phyloP scores from a whole-genome alignment of 2,888 invertebrate species.

The Eupeodes latifasciatus region DNA sequence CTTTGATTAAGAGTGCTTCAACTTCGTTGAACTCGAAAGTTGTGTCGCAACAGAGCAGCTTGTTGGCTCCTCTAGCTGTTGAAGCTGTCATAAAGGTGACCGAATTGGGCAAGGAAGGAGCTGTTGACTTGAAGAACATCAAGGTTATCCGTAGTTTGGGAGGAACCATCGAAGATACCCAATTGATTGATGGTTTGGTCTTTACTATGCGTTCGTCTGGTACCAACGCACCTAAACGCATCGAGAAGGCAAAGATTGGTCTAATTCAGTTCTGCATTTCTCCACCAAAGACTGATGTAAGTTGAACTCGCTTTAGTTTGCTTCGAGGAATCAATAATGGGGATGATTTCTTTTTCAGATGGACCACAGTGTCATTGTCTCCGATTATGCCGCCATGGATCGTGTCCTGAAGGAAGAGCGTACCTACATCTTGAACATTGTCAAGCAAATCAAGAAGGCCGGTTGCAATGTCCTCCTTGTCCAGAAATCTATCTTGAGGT shows the following conservation, averaged over 20 bases:
- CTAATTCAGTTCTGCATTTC: constrained; percentile 99
- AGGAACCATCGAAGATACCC: constrained; percentile 98
- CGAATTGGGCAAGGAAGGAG: constrained; percentile 87
- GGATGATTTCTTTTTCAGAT: constrained; percentile 85
- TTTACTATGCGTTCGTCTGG: constrained; percentile 95
- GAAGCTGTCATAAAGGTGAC: constrained; percentile 94
- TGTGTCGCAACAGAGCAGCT: constrained; percentile 98
- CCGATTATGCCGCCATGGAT: constrained; percentile 99
- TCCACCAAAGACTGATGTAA: constrained; percentile 98
- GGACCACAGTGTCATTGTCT: constrained; percentile 97
- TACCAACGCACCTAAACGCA: constrained; percentile 94
- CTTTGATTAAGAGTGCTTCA: constrained; percentile 96
- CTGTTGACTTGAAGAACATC: constrained; percentile 97
- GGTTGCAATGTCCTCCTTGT: constrained; percentile 99
- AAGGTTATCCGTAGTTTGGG: constrained; percentile 98
- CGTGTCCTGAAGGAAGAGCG: constrained; percentile 98
- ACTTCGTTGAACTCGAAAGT: constrained; percentile 99
- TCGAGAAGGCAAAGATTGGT: constrained; percentile 99
- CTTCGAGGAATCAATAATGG: neutral
- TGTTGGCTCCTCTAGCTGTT: constrained; percentile 98
- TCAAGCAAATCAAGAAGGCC: constrained; percentile 99
- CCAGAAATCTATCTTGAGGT: constrained; percentile 91
- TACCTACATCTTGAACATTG: constrained; percentile 98
- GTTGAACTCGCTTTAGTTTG: constrained; percentile 78
- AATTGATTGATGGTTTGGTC: constrained; percentile 97